Percentiles rank a stretch among this genome's conserved stretches.
Conservation (phyloP, 2,113 vertebrate genomes). For the Thomomys bottae region DNA sequence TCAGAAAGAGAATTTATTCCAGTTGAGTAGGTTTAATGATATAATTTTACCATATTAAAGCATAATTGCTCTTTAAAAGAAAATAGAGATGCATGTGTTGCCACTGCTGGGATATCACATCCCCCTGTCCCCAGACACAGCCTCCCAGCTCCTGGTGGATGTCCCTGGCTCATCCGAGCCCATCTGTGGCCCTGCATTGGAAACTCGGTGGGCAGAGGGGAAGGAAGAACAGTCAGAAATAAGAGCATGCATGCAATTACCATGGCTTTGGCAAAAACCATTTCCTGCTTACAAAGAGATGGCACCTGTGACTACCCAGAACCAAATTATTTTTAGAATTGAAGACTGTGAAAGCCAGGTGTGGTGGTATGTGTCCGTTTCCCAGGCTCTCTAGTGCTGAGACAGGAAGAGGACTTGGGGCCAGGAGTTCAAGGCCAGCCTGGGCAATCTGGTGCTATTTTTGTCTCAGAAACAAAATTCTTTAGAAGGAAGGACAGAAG, state of each 20-base stretch:
- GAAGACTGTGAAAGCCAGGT: not conserved
- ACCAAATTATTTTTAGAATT: not conserved
- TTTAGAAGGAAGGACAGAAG: no score
- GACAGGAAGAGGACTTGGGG: not conserved
- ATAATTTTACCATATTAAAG: conserved; percentile 78
- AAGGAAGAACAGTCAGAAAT: not conserved
- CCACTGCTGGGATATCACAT: not conserved
- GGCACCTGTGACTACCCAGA: not conserved
- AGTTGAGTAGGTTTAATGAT: conserved; percentile 75
- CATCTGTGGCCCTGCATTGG: not conserved
- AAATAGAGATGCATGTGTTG: conserved; percentile 59
- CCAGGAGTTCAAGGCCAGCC: not conserved
- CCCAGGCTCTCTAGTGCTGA: no score
- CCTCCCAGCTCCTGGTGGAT: not conserved
- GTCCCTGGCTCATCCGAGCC: not conserved
- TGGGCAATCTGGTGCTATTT: not conserved
- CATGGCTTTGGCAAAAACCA: not conserved
- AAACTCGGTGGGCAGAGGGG: not conserved
- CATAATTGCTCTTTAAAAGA: conserved; percentile 74
- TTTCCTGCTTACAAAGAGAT: not conserved
- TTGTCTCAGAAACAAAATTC: not conserved
- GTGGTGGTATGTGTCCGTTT: no score
- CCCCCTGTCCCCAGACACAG: not conserved
- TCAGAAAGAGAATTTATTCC: conserved; percentile 73
- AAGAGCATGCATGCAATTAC: not conserved